Evolutionary conservation across 2,797 vertebrate genomes (phyloP).

Genomic region (Tarsius wallacei): DNA sequence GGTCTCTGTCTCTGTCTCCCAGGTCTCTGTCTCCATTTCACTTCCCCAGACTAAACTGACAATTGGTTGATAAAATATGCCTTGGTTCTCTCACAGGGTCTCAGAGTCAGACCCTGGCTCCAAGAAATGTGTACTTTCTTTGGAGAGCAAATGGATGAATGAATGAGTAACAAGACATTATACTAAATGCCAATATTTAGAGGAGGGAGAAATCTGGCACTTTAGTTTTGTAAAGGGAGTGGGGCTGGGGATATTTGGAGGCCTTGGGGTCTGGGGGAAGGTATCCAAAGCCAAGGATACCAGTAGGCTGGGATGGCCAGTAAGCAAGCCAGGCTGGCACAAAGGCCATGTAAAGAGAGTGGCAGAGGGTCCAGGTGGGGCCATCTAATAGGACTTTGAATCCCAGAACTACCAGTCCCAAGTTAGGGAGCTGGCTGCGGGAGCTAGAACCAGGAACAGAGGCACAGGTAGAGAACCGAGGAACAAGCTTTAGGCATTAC

Average conservation of each 20-base stretch:
- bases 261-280: accelerated
- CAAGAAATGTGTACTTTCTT: background rate
- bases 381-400: background rate
- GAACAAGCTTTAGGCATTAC: background rate
- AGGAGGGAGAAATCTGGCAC: background rate
- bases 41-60: background rate
- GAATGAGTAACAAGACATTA: background rate
- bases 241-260: background rate
- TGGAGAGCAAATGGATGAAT: background rate
- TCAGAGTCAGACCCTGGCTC: background rate
- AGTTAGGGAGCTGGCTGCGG: background rate
- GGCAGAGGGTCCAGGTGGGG: background rate
- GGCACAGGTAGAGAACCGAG: too few species aligned
- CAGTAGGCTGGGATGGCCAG: background rate
- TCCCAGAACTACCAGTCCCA: background rate
- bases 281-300: background rate
- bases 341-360: background rate
- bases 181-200: background rate
- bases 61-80: too few species aligned
- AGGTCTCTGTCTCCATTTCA: background rate
- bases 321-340: background rate
- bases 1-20: background rate
- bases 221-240: background rate
- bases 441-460: background rate
- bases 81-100: background rate